Percentiles rank a stretch among this genome's conserved stretches.
Conservation (phyloP, 2,888 invertebrate species). For the Timema podura region DNA sequence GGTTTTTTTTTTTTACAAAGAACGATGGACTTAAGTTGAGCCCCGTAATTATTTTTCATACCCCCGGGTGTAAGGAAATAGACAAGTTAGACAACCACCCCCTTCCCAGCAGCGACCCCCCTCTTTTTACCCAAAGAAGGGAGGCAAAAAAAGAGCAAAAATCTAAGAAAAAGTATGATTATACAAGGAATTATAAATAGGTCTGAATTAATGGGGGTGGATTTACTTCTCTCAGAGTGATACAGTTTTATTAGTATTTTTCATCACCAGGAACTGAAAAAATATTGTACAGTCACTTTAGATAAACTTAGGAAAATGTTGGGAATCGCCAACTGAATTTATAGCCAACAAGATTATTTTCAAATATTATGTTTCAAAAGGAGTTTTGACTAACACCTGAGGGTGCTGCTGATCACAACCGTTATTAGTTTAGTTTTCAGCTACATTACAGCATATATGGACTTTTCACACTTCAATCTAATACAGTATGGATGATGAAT, state of each 20-base stretch:
- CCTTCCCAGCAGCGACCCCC: no score
- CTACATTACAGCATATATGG: no score
- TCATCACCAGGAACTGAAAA: slow-evolving; percentile 17
- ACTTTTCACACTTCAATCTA: no score
- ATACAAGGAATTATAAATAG: slow-evolving; percentile 30
- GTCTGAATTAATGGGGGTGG: slow-evolving; percentile 27
- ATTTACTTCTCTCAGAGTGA: slow-evolving; percentile 22
- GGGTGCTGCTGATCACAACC: no score
- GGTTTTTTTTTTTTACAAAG: slow-evolving; percentile 21
- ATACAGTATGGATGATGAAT: no score
- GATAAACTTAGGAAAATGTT: no score
- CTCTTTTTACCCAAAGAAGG: not conserved
- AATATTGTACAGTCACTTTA: no score
- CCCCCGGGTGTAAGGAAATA: slow-evolving; percentile 30
- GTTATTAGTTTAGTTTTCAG: no score
- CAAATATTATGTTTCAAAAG: no score
- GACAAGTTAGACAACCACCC: slow-evolving; percentile 23
- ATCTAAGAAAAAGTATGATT: slow-evolving; percentile 19
- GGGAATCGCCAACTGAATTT: no score
- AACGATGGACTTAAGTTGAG: slow-evolving; percentile 30
- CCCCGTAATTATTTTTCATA: slow-evolving; percentile 30
- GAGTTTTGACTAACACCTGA: no score
- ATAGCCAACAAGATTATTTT: no score
- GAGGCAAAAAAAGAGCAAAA: slow-evolving; percentile 7
- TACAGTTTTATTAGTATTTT: slow-evolving; percentile 24